phyloP scores from a whole-genome alignment of 2,888 invertebrate genomes.

The Norana najaformis region DNA sequence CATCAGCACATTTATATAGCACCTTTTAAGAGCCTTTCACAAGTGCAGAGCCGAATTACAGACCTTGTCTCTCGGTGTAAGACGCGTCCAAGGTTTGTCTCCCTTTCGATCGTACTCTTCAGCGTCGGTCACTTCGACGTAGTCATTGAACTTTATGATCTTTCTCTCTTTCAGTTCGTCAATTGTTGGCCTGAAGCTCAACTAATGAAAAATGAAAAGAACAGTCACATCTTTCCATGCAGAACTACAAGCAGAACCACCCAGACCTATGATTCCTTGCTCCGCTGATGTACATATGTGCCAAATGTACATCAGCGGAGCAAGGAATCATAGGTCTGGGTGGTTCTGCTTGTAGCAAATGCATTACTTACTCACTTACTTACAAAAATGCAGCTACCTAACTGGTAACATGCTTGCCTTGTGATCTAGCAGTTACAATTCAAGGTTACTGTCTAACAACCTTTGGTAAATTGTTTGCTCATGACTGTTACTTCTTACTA shows the following conservation, averaged over 20 bases:
- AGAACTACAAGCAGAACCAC: no score
- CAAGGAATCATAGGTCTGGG: no score
- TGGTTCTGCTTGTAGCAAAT: no score
- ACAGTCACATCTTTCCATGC: background rate
- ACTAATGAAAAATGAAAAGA: constrained; percentile 30
- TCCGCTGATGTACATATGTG: no score
- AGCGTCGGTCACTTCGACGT: constrained; percentile 96
- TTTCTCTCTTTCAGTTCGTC: constrained; percentile 98
- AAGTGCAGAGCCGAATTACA: background rate
- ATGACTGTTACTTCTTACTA: background rate
- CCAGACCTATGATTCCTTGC: no score
- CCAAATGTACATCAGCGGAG: no score
- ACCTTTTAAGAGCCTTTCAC: background rate
- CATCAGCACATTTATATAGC: background rate
- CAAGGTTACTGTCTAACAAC: background rate
- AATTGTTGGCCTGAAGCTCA: constrained; percentile 94
- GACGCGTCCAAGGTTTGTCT: constrained; percentile 98
- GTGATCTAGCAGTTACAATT: background rate
- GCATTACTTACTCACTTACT: no score
- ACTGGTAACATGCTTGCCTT: background rate
- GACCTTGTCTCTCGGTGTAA: constrained; percentile 94
- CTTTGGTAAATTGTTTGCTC: background rate
- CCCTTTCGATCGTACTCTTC: constrained; percentile 97
- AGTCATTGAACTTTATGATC: constrained; percentile 98
- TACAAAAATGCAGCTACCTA: background rate